Percentiles rank a stretch among this genome's conserved stretches.
These are phyloP conservation scores for Tanytarsus gracilentus DNA, from an alignment of 2,888 invertebrate species.

Conservation along the genomic window DNA sequence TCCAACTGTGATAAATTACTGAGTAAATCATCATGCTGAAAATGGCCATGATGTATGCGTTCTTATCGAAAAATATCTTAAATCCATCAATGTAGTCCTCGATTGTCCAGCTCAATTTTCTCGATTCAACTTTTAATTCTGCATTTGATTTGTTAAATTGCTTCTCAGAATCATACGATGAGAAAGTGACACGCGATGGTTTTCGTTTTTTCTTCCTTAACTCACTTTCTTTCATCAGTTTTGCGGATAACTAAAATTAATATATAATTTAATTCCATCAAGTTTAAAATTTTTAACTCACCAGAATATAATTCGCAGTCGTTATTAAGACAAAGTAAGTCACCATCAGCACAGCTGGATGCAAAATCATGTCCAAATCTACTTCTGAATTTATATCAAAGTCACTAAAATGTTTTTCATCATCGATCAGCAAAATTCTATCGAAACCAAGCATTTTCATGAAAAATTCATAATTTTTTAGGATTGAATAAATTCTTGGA, in stretches of 20 bases:
- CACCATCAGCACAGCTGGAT: neutral
- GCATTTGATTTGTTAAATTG: too few relatives aligned
- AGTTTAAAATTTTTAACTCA: too few relatives aligned
- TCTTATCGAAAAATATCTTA: neutral
- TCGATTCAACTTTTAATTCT: too few relatives aligned
- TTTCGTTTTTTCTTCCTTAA: neutral
- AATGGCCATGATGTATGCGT: neutral
- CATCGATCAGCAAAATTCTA: neutral
- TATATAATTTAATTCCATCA: neutral
- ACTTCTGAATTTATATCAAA: neutral
- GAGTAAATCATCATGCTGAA: conserved; percentile 51
- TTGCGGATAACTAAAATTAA: neutral
- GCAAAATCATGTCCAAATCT: neutral
- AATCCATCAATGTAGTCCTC: neutral
- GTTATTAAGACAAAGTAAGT: neutral
- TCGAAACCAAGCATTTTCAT: neutral
- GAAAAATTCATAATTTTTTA: conserved; percentile 35
- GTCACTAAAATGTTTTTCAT: too few relatives aligned
- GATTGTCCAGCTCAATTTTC: too few relatives aligned
- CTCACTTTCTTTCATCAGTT: neutral
- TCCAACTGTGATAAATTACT: conserved; percentile 64
- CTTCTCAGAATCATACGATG: too few relatives aligned
- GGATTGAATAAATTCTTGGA: conserved; percentile 57
- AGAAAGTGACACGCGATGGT: too few relatives aligned
- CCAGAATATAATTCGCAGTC: neutral